Evolutionary conservation across 1,140 invertebrate species (phyloP).

Genomic region (Manduca sexta): DNA sequence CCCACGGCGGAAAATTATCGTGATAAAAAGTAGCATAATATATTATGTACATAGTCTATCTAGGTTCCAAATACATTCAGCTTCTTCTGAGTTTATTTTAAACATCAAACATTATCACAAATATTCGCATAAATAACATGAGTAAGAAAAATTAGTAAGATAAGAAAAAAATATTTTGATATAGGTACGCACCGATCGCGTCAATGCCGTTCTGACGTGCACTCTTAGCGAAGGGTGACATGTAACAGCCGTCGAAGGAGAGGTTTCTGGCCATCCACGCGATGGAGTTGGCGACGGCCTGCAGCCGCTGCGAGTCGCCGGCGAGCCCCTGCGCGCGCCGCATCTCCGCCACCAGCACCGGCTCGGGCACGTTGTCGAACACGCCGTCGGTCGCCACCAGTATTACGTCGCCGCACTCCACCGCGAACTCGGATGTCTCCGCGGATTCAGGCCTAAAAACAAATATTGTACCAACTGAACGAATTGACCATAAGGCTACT

Average conservation of each 20-base stretch:
- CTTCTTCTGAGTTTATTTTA: too few species aligned
- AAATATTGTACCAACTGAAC: background rate
- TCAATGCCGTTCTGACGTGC: slow-evolving; percentile 94
- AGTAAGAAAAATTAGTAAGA: too few species aligned
- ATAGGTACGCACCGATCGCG: slow-evolving; percentile 82
- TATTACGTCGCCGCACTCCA: slow-evolving; percentile 96
- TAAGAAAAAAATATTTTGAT: too few species aligned
- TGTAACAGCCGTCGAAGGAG: slow-evolving; percentile 93
- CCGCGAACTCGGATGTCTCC: slow-evolving; percentile 90
- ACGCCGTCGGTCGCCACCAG: slow-evolving; percentile 97
- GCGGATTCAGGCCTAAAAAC: slow-evolving; percentile 89
- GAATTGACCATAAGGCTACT: too few species aligned
- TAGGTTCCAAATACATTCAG: too few species aligned
- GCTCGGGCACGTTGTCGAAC: slow-evolving; percentile 97
- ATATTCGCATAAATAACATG: too few species aligned
- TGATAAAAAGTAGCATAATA: too few species aligned
- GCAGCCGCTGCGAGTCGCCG: slow-evolving; percentile 80
- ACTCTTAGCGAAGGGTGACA: slow-evolving; percentile 96
- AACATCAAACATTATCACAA: too few species aligned
- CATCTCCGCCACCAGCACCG: slow-evolving; percentile 88
- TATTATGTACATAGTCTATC: too few species aligned
- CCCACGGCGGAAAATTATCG: too few species aligned
- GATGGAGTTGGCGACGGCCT: slow-evolving; percentile 94
- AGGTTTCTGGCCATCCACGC: slow-evolving; percentile 94
- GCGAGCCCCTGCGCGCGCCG: slow-evolving; percentile 70